Evolutionary conservation across 2,888 invertebrate genomes (phyloP).

Genomic region (Hanleya hanleyi): DNA sequence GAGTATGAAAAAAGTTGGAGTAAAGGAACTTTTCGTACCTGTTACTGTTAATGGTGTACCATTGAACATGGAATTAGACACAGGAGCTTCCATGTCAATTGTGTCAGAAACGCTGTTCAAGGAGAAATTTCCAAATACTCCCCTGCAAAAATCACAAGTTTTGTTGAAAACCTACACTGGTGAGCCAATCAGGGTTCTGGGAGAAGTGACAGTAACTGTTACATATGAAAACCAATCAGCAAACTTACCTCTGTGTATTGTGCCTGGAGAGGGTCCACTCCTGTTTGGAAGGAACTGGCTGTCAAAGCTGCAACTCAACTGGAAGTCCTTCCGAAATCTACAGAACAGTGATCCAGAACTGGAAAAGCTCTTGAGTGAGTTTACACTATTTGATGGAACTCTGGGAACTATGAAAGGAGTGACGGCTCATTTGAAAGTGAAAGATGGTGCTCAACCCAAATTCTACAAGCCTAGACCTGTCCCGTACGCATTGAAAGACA

Average conservation of each 20-base stretch:
- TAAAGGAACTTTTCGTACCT: neutral
- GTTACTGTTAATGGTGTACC: neutral
- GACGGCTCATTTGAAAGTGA: neutral
- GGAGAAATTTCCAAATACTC: neutral
- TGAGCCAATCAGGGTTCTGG: neutral
- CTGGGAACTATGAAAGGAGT: neutral
- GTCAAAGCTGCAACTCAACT: neutral
- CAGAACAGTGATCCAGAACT: neutral
- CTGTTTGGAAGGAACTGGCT: neutral
- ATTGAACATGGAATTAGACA: neutral
- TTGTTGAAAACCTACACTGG: neutral
- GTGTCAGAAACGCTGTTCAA: neutral
- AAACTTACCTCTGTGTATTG: neutral
- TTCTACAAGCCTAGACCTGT: conserved; percentile 20
- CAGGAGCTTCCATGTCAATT: neutral
- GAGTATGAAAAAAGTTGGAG: no score
- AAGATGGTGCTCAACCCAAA: conserved; percentile 14
- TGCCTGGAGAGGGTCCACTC: neutral
- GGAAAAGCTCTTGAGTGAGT: neutral
- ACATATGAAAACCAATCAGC: neutral
- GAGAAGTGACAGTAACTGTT: neutral
- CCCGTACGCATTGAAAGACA: conserved; percentile 9
- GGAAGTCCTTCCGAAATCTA: neutral
- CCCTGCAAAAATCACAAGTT: neutral
- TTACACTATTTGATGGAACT: conserved; percentile 1